These are phyloP conservation scores for Deroplatys truncata DNA, from an alignment of 2,888 invertebrate species.

Conservation along the genomic window DNA sequence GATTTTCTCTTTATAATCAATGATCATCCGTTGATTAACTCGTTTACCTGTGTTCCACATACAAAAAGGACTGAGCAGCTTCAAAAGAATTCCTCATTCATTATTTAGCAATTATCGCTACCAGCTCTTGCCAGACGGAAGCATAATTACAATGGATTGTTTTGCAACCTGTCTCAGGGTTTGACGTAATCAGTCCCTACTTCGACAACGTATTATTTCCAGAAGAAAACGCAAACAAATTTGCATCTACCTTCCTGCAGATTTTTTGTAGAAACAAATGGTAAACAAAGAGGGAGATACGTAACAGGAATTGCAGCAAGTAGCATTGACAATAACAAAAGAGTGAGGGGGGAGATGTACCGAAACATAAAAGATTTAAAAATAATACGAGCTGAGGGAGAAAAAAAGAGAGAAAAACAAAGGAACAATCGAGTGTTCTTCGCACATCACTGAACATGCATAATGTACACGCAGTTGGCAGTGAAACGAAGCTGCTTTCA, in stretches of 20 bases:
- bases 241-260: conserved; percentile 6
- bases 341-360: not conserved
- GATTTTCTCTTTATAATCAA: no score
- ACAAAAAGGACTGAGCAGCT: no score
- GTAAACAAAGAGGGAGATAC: not conserved
- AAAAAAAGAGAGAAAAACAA: not conserved
- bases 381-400: not conserved
- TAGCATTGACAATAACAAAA: conserved; percentile 10
- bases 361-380: conserved; percentile 13
- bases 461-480: conserved; percentile 2
- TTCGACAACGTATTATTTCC: not conserved
- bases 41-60: no score
- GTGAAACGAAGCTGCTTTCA: conserved; percentile 9
- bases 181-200: not conserved
- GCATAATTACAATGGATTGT: not conserved
- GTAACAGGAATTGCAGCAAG: conserved; percentile 12
- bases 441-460: conserved; percentile 13
- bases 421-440: conserved; percentile 2
- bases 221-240: conserved; percentile 5
- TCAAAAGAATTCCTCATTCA: not conserved
- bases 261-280: not conserved
- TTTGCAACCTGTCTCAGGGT: not conserved
- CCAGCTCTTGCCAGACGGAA: not conserved
- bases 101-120: not conserved
- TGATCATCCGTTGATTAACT: no score